These are phyloP conservation scores for Meiosimyza decipiens DNA, from an alignment of 2,888 invertebrate genomes.

Conservation along the genomic window DNA sequence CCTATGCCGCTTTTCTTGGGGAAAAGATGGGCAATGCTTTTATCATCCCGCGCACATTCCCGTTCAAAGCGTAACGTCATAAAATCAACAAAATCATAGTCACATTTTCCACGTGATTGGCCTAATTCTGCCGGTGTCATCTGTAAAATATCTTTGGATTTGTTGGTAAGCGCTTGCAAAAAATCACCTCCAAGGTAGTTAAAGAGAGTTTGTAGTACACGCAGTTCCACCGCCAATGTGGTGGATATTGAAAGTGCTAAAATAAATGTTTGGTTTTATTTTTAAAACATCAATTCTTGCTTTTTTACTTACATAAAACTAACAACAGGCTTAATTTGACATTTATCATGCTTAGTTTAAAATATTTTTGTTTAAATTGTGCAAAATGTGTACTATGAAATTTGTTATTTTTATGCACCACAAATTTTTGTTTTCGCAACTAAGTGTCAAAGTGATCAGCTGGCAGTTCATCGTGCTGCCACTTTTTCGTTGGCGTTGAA, in stretches of 20 bases:
- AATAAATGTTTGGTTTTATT: not conserved
- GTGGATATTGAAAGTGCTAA: conserved; percentile 37
- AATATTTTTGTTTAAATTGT: not conserved
- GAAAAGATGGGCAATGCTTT: conserved; percentile 55
- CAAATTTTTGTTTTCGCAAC: no score
- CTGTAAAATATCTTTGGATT: conserved; percentile 46
- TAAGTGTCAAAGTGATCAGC: not conserved
- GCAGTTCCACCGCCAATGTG: conserved; percentile 30
- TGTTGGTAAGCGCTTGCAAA: conserved; percentile 22
- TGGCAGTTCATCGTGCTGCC: not conserved
- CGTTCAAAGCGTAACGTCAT: conserved; percentile 52
- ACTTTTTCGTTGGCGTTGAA: not conserved
- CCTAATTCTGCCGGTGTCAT: conserved; percentile 47
- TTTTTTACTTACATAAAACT: not conserved
- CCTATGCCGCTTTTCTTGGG: conserved; percentile 39
- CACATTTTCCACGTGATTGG: conserved; percentile 53
- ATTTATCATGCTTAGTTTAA: conserved; percentile 2
- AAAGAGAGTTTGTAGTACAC: conserved; percentile 45
- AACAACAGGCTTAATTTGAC: not conserved
- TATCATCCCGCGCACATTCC: conserved; percentile 55
- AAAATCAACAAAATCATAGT: conserved; percentile 58
- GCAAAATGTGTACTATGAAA: not conserved
- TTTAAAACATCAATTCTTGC: not conserved
- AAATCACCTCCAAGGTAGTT: conserved; percentile 44
- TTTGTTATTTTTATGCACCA: not conserved